Base-by-base conservation (phyloP, 1,140 invertebrate species). In the Bilobella aurantiaca region DNA sequence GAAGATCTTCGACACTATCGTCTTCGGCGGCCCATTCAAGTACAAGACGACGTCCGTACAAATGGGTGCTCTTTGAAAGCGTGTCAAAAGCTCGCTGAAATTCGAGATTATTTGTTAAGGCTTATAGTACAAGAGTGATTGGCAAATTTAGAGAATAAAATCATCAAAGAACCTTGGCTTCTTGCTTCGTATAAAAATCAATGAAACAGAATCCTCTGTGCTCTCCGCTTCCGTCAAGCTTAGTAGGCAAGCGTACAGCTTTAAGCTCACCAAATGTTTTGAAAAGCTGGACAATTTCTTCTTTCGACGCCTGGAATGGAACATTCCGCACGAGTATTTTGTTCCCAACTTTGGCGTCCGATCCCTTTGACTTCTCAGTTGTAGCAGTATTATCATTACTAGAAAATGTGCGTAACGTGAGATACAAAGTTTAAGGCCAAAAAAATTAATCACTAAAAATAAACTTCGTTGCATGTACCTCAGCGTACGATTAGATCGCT, bases 151-250 rank as follows among this genome's bases (percentile, higher is more conserved):
- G 0, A 87, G 87, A 42, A 42, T 12, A 8, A 12, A 12, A 42
- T n/a, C 37, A 42, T 42, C 37, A n/a, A n/a, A n/a, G n/a, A n/a
- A n/a, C n/a, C n/a, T n/a, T n/a, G n/a, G 37, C 37, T n/a, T 12
- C n/a, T 42, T 8, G 8, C 49, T 42, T 8, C 8, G 8, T 42
- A 12, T 87, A 78, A 79, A 86, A 99, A 75, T 99, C 96, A 18
- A 98, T 87, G 78, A 99, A 99, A 46, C 86, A 93, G 79, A 99
- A 99, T 63, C 96, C 97, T 75, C 95, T 82, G 79, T 98, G 96
- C 64, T 84, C 81, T 64, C 89, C 87, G 25, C 83, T 82, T n/a
- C 86, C 88, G 18, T 81, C 78, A 72, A 93, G 78, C 81, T 98
- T 99, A 74, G 88, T 91, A 0, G 96, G 96, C 67, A 99, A 78